Base-by-base conservation (phyloP, 2,888 invertebrate species). In the Sarcophaga carnaria region DNA sequence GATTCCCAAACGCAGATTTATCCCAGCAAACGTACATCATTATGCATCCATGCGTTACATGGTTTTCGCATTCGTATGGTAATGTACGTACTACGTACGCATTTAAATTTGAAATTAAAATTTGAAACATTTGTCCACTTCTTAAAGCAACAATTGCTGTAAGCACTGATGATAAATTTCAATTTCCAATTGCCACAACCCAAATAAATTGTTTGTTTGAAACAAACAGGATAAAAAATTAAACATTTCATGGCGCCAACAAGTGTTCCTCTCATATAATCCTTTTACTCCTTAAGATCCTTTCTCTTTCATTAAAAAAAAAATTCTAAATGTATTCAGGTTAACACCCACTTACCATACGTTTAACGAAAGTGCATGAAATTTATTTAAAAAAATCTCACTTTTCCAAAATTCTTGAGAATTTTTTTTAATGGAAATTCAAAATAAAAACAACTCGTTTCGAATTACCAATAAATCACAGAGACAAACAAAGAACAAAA, bases 301-400 rank as follows among this genome's bases (percentile, higher is more conserved):
- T 86, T 85, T 54, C 6, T 62, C 14, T 59, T 17, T n/a, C 64
- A 4, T 78, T 2, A 25, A 12, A 66, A 27, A 67, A 83, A 71
- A 77, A 80, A 87, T 83, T 87, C 90, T 90, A 90, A 91, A 92
- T 91, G 90, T 91, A 90, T 89, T 90, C 91, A 89, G 90, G 92
- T 92, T 92, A 90, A 92, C 92, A 92, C 92, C 92, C 92, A 89
- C 88, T 88, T 86, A 70, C 12, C 17, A 10, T 37, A 10, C 75
- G 77, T 74, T 63, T 64, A 80, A 81, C 37, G 37, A 83, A 85
- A 85, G 80, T 66, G 80, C 64, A 83, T 86, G 76, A 85, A 80
- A 87, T 85, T 80, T 83, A 83, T 80, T 87, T 80, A 37, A 25
- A 86, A 89, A 81, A 87, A 88, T 90, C 91, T 91, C 92, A 89